A percentile compares a stretch with the other conserved stretches of the same genome.
phyloP scores from a whole-genome alignment of 1,140 invertebrate genomes.

The Samia ricini region DNA sequence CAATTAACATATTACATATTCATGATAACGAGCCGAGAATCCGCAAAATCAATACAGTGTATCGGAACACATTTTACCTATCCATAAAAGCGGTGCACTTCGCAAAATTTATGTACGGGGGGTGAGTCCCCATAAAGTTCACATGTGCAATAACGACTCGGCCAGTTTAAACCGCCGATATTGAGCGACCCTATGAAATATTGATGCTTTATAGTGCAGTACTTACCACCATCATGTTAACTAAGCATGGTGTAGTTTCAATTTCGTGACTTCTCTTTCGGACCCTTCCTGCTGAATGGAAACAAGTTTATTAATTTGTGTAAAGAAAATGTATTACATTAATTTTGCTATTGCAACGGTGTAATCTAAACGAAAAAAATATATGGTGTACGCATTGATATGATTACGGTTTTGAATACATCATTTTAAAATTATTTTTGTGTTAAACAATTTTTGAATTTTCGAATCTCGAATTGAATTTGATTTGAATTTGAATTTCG shows the following conservation, averaged over 20 bases:
- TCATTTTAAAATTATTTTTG: no score
- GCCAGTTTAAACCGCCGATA: slow-evolving; percentile 68
- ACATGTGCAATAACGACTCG: slow-evolving; percentile 67
- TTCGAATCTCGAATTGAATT: no score
- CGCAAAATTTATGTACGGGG: slow-evolving; percentile 69
- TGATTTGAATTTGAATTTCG: no score
- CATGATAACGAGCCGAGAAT: slow-evolving; percentile 19
- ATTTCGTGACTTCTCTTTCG: background rate
- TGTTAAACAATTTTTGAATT: no score
- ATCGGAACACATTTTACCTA: slow-evolving; percentile 58
- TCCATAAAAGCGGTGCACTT: slow-evolving; percentile 68
- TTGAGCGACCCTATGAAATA: slow-evolving; percentile 63
- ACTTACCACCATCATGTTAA: slow-evolving; percentile 33
- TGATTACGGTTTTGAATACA: no score
- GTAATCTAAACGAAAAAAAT: no score
- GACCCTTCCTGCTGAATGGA: background rate
- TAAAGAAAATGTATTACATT: background rate
- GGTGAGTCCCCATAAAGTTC: slow-evolving; percentile 70
- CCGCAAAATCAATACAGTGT: slow-evolving; percentile 68
- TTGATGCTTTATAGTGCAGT: slow-evolving; percentile 37
- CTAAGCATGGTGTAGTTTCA: slow-evolving; percentile 6
- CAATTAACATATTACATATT: background rate
- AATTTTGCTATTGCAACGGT: no score
- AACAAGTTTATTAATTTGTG: no score
- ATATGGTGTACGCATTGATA: no score